These are phyloP conservation scores for Philhelius pedissequus DNA, from an alignment of 2,888 invertebrate species.

Conservation along the genomic window DNA sequence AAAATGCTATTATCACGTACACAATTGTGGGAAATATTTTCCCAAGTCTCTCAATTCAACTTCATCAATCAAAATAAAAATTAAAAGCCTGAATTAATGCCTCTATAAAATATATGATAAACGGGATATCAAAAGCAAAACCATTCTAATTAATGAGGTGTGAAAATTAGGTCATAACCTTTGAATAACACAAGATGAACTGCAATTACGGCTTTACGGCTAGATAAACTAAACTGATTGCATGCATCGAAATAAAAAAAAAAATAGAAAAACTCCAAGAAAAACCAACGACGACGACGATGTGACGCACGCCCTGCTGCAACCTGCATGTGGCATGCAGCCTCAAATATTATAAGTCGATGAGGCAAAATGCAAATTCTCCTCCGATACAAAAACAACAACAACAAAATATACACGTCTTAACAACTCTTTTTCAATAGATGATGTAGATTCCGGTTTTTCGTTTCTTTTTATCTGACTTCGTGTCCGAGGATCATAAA, in stretches of 20 bases:
- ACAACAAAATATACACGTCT: neutral
- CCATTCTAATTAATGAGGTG: conserved; percentile 36
- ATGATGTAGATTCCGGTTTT: neutral
- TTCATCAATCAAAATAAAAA: conserved; percentile 8
- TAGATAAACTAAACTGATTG: conserved; percentile 51
- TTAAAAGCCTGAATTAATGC: conserved; percentile 30
- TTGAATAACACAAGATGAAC: conserved; percentile 15
- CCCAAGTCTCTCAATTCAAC: neutral
- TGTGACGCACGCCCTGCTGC: neutral
- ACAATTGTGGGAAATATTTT: too few species aligned
- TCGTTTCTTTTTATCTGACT: conserved; percentile 20
- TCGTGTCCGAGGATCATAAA: conserved; percentile 52
- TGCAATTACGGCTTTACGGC: neutral
- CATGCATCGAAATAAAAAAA: conserved; percentile 4
- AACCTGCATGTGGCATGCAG: neutral
- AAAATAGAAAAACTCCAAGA: neutral
- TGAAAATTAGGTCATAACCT: conserved; percentile 52
- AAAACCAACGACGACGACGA: neutral
- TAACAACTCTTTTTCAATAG: neutral
- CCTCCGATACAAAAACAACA: conserved; percentile 1
- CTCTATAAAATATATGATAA: conserved; percentile 28
- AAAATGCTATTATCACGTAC: too few species aligned
- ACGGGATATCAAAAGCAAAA: conserved; percentile 10
- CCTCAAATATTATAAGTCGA: neutral
- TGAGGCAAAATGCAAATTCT: conserved; percentile 54